These are phyloP conservation scores for Sitobion miscanthi DNA, from an alignment of 1,140 invertebrate genomes.

Conservation along the genomic window DNA sequence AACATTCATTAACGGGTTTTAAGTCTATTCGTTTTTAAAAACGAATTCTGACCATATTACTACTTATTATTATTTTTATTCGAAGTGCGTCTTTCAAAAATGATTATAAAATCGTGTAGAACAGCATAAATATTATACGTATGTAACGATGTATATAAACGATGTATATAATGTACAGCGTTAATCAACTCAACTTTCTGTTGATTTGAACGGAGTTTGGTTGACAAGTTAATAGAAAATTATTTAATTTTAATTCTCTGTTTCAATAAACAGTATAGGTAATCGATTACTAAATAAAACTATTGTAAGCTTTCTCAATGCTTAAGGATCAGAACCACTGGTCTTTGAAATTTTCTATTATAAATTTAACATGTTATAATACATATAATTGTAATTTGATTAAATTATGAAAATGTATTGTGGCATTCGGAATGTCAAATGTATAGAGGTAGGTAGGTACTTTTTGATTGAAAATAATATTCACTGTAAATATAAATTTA, in stretches of 20 bases:
- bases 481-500: not conserved
- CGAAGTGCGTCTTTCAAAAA: not conserved
- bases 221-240: slow-evolving; percentile 34
- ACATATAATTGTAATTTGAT: not conserved
- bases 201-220: not conserved
- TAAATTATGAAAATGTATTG: not conserved
- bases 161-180: not conserved
- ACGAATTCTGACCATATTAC: slow-evolving; percentile 19
- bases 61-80: slow-evolving; percentile 15
- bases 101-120: not conserved
- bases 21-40: slow-evolving; percentile 41
- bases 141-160: not conserved
- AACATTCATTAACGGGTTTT: slow-evolving; percentile 55
- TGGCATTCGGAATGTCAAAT: not conserved
- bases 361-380: not conserved
- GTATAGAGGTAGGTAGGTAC: not conserved
- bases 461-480: not conserved
- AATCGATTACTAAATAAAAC: not conserved
- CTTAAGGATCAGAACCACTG: not conserved
- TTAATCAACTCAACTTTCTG: not conserved
- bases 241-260: not conserved
- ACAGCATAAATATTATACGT: not conserved
- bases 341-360: not conserved
- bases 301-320: not conserved
- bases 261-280: not conserved